These are phyloP conservation scores for Drosophila bocqueti DNA, from an alignment of 1,140 invertebrate genomes.

Conservation along the genomic window DNA sequence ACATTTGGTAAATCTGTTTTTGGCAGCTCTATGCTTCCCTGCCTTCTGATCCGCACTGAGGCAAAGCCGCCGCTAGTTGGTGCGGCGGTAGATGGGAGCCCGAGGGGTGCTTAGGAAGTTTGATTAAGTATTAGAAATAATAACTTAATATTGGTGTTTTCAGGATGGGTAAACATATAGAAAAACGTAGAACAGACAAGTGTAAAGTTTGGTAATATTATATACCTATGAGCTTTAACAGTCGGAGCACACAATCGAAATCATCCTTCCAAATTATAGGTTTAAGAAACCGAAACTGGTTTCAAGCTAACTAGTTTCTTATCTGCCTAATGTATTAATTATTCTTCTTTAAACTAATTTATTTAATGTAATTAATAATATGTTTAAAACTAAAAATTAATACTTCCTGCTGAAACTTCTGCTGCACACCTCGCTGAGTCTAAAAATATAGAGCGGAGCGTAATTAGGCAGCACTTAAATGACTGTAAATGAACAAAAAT, in stretches of 20 bases:
- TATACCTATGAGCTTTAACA: background rate
- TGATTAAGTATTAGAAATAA: background rate
- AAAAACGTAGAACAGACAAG: background rate
- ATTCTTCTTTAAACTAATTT: no score
- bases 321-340: no score
- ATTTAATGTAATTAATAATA: no score
- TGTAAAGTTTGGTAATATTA: background rate
- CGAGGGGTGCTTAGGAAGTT: conserved; percentile 42
- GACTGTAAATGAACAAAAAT: conserved; percentile 74
- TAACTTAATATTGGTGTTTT: background rate
- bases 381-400: background rate
- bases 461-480: conserved; percentile 73
- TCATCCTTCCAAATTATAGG: background rate
- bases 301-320: background rate
- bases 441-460: conserved; percentile 65
- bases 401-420: conserved; percentile 15
- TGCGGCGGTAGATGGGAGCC: conserved; percentile 26
- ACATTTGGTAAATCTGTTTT: conserved; percentile 69
- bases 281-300: no score
- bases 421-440: conserved; percentile 6
- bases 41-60: conserved; percentile 58
- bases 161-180: background rate
- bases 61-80: conserved; percentile 32
- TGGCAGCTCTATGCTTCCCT: conserved; percentile 58
- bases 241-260: background rate